phyloP scores from a whole-genome alignment of 2,888 invertebrate genomes.

The Campopleginae sp. region DNA sequence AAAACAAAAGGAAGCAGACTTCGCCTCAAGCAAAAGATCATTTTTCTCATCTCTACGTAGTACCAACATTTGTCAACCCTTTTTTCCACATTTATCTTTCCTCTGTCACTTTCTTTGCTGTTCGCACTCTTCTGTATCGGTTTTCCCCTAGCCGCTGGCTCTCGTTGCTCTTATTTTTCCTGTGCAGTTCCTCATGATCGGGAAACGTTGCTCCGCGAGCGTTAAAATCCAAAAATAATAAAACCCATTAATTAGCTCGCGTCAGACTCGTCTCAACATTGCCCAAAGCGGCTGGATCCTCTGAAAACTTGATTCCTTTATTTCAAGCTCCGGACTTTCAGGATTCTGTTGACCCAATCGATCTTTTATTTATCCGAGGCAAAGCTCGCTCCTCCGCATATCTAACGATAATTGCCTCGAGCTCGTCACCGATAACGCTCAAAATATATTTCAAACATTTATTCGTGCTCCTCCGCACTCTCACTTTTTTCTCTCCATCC shows the following conservation, averaged over 20 bases:
- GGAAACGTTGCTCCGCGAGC: too few relatives aligned
- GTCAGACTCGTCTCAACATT: neutral
- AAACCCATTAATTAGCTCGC: too few relatives aligned
- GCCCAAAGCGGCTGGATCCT: neutral
- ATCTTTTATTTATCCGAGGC: neutral
- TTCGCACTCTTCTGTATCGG: neutral
- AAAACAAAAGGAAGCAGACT: neutral
- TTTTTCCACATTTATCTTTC: slow-evolving; percentile 53
- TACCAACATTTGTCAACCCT: slow-evolving; percentile 52
- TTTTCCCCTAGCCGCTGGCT: neutral
- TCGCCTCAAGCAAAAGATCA: slow-evolving; percentile 52
- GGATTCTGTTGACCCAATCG: slow-evolving; percentile 10
- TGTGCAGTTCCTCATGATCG: neutral
- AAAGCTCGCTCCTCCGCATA: neutral
- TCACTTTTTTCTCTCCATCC: neutral
- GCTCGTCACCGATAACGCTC: slow-evolving; percentile 8
- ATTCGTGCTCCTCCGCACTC: slow-evolving; percentile 22
- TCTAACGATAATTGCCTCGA: neutral
- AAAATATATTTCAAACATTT: slow-evolving; percentile 22
- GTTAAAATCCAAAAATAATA: too few relatives aligned
- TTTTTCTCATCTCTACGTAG: slow-evolving; percentile 16
- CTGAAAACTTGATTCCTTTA: neutral
- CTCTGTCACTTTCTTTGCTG: slow-evolving; percentile 7
- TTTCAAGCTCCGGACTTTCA: neutral
- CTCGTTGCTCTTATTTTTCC: neutral